Conservation (phyloP, 2,113 vertebrate genomes). For the Aepyceros melampus region DNA sequence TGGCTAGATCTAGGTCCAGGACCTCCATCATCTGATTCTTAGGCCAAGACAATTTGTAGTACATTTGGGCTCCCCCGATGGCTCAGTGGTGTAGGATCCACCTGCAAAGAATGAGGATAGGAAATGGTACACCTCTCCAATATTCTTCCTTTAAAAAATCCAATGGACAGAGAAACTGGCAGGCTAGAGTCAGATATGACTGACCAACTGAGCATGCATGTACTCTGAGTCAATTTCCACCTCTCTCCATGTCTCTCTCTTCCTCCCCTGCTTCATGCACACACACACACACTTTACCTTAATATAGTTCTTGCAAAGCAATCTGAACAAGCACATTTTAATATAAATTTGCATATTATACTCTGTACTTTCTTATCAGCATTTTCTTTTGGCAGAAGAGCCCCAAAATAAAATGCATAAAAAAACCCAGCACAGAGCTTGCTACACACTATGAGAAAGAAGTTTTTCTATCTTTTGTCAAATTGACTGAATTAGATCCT, state of each 20-base stretch:
- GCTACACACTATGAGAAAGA: background rate
- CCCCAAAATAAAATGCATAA: background rate
- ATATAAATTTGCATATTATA: background rate
- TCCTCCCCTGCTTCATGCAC: background rate
- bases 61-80: background rate
- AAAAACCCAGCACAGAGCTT: background rate
- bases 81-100: background rate
- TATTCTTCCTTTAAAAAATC: background rate
- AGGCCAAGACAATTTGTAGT: background rate
- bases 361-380: background rate
- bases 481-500: slow-evolving; percentile 4
- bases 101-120: background rate
- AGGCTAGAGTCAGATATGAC: background rate
- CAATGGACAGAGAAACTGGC: background rate
- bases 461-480: background rate
- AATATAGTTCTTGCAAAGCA: background rate
- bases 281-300: background rate
- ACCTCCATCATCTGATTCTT: background rate
- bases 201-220: background rate
- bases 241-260: background rate
- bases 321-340: background rate
- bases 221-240: background rate
- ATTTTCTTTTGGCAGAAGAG: slow-evolving; percentile 25
- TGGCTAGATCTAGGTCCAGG: background rate
- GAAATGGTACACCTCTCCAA: background rate